phyloP scores from a whole-genome alignment of 2,888 invertebrate species.

The Meandrusa payeni region DNA sequence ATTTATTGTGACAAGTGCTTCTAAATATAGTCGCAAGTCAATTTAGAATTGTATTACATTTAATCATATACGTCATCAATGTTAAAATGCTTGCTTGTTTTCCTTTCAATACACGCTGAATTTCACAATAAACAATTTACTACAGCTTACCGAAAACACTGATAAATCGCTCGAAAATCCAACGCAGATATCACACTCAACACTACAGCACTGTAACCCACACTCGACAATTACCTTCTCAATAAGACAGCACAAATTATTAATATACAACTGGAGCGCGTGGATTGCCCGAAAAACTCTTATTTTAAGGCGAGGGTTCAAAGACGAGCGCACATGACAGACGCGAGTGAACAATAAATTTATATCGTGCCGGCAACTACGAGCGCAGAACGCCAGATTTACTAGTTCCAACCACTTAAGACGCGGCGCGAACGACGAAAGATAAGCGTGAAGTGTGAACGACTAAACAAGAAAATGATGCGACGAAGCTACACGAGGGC shows the following conservation, averaged over 20 bases:
- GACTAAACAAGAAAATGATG: no score
- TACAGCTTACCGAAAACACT: slow-evolving; percentile 14
- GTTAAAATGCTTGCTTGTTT: no score
- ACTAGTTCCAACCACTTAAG: slow-evolving; percentile 58
- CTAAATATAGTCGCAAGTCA: background rate
- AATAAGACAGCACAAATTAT: background rate
- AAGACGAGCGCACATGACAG: slow-evolving; percentile 54
- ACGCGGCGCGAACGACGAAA: slow-evolving; percentile 38
- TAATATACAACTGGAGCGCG: background rate
- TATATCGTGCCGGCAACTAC: slow-evolving; percentile 52
- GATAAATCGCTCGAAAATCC: slow-evolving; percentile 10
- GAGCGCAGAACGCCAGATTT: slow-evolving; percentile 52
- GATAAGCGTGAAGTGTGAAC: slow-evolving; percentile 25
- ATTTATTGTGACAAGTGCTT: slow-evolving; percentile 6
- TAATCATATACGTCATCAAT: no score
- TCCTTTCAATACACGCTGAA: no score
- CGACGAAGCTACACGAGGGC: slow-evolving; percentile 4
- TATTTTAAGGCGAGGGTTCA: slow-evolving; percentile 30
- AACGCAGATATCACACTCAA: slow-evolving; percentile 5
- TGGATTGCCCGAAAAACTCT: slow-evolving; percentile 16
- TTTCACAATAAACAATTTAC: background rate
- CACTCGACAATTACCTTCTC: background rate
- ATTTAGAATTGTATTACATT: no score
- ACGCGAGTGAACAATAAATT: slow-evolving; percentile 61
- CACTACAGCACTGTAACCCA: slow-evolving; percentile 21